These are phyloP conservation scores for Urocynchramus pylzowi DNA, from an alignment of 2,113 vertebrate genomes.

Conservation along the genomic window DNA sequence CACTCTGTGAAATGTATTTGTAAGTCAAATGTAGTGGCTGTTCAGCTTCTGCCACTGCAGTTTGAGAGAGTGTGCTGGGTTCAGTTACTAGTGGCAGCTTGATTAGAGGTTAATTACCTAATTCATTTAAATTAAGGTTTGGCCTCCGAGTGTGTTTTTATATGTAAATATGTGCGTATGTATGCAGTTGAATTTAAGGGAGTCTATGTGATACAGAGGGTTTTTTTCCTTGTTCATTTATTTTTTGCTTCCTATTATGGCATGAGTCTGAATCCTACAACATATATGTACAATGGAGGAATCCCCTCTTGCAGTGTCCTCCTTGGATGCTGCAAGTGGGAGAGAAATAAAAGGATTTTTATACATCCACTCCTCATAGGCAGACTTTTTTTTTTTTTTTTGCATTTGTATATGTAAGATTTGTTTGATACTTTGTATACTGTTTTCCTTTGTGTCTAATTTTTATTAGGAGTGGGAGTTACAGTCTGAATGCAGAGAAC, in stretches of 20 bases:
- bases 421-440: neutral
- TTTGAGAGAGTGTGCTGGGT: neutral
- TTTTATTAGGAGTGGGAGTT: constrained; percentile 54
- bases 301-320: neutral
- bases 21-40: neutral
- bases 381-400: neutral
- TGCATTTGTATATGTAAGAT: neutral
- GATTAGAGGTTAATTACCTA: neutral
- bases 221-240: neutral
- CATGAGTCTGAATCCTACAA: neutral
- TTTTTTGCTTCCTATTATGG: neutral
- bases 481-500: constrained; percentile 60
- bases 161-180: neutral
- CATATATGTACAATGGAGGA: neutral
- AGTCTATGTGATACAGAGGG: neutral
- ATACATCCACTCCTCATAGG: neutral
- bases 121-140: neutral
- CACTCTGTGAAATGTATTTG: neutral
- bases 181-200: neutral
- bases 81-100: neutral
- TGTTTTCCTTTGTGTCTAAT: constrained; percentile 6
- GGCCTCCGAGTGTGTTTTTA: neutral
- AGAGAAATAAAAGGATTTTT: neutral
- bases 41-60: neutral
- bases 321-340: neutral